Base-by-base conservation (phyloP, 2,113 vertebrate genomes). In the Thomomys bottae region DNA sequence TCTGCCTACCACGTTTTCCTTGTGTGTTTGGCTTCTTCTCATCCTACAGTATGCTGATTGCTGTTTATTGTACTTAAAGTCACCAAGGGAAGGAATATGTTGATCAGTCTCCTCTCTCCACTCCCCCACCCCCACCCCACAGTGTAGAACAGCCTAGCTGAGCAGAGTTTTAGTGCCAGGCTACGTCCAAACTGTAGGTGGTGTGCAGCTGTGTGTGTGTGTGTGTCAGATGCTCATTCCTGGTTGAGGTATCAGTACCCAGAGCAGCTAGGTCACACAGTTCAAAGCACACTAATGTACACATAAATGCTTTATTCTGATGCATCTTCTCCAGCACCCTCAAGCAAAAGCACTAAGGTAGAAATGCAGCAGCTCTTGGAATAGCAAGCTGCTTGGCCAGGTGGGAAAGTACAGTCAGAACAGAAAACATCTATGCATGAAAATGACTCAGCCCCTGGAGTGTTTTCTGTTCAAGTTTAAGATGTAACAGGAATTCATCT, bases 361-460 rank as follows among this genome's bases (percentile, higher is more conserved):
- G 45, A 68, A 92, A 85, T 40, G 23, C 21, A 42, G 30, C 63
- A 92, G 89, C 89, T 38, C 45, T 45, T 71, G 28, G 18, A 92
- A 86, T 24, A 42, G 15, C 32, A 79, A 81, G 63, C 0, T 30
- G 23, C 32, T 81, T 79, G 34, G 38, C 42, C 40, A 82, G 20
- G 3, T 42, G 57, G 30, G 42, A 64, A 80, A 81, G 59, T 40
- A 64, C 30, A 75, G 40, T 8, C 42, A 45, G 42, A 90, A 70
- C 32, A 75, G 21, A 38, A 72, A 23, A 2, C 32, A 28, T 57
- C 67, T 23, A 71, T 66, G 40, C 24, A 38, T 54, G 15, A 84
- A 68, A 83, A 2, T 75, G 61, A 45, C 72, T 59, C 8, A 23
- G 72, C 63, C 40, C 30, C 20, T 63, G 21, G 17, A 34, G 23